phyloP scores from a whole-genome alignment of 1,140 invertebrate genomes.

The Drosophila teissieri region DNA sequence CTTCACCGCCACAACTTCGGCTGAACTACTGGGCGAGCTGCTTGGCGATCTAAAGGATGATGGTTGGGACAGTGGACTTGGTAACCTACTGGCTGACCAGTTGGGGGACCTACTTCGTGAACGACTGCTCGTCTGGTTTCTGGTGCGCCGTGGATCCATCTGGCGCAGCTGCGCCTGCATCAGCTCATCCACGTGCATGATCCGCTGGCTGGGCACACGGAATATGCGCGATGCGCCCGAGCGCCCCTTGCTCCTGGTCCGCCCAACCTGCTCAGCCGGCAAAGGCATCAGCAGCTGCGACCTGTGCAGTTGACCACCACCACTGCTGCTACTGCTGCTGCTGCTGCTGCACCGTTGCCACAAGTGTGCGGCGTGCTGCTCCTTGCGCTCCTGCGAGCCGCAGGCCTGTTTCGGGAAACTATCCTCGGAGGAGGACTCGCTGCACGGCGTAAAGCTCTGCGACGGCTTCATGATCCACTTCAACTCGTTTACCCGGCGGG shows the following conservation, averaged over 20 bases:
- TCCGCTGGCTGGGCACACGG: slow-evolving; percentile 39
- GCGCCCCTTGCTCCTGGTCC: neutral
- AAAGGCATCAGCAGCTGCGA: too few species aligned
- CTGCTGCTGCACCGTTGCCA: neutral
- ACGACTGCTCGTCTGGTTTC: neutral
- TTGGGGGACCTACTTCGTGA: neutral
- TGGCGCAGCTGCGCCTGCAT: slow-evolving; percentile 42
- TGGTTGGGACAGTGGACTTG: slow-evolving; percentile 2
- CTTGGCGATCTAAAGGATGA: neutral
- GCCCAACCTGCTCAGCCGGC: too few species aligned
- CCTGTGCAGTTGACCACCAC: neutral
- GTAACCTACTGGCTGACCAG: neutral
- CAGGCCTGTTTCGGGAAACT: neutral
- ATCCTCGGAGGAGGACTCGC: slow-evolving; percentile 52
- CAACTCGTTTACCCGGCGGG: neutral
- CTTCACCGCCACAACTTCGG: neutral
- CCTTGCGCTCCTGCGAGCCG: neutral
- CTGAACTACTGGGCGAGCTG: neutral
- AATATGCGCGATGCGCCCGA: slow-evolving; percentile 10
- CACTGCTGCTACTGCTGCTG: neutral
- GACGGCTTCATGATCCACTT: slow-evolving; percentile 60
- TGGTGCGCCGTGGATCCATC: neutral
- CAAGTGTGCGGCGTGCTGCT: neutral
- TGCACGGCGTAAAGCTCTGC: slow-evolving; percentile 37
- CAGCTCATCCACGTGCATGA: slow-evolving; percentile 26